A percentile compares a stretch with the other conserved stretches of the same genome.
Conservation (phyloP, 2,888 invertebrate genomes). For the Synanthedon tipuliformis region DNA sequence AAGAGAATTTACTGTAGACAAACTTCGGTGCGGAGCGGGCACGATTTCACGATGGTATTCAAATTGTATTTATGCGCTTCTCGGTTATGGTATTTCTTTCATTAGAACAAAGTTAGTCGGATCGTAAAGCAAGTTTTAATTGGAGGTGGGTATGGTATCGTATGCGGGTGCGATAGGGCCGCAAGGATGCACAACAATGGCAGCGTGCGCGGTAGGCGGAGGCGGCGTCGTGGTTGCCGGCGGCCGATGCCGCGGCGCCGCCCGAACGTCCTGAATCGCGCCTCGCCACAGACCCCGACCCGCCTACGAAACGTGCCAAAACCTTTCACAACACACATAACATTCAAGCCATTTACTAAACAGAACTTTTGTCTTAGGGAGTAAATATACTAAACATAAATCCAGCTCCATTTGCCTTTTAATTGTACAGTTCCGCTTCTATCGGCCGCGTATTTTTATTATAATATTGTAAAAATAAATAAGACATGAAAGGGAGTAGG, state of each 20-base stretch:
- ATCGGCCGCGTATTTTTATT: too few relatives aligned
- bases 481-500: too few relatives aligned
- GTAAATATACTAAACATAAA: neutral
- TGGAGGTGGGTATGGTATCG: slow-evolving; percentile 19
- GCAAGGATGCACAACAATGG: slow-evolving; percentile 38
- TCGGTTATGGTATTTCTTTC: slow-evolving; percentile 19
- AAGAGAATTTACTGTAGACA: too few relatives aligned
- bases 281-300: slow-evolving; percentile 29
- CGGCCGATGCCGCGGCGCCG: slow-evolving; percentile 31
- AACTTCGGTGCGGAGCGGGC: slow-evolving; percentile 6
- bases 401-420: neutral
- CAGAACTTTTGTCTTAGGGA: too few relatives aligned
- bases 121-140: slow-evolving; percentile 52
- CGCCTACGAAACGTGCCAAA: slow-evolving; percentile 25
- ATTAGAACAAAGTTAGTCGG: slow-evolving; percentile 30
- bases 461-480: too few relatives aligned
- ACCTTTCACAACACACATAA: slow-evolving; percentile 12
- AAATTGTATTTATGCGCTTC: neutral
- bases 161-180: slow-evolving; percentile 29
- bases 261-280: slow-evolving; percentile 39
- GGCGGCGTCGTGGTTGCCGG: slow-evolving; percentile 45
- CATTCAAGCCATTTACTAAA: slow-evolving; percentile 1
- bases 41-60: slow-evolving; percentile 12
- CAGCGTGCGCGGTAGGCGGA: slow-evolving; percentile 53
- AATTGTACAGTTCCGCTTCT: too few relatives aligned